A percentile compares a stretch with the other conserved stretches of the same genome.
phyloP scores from a whole-genome alignment of 2,888 invertebrate species.

The Encarsia formosa region DNA sequence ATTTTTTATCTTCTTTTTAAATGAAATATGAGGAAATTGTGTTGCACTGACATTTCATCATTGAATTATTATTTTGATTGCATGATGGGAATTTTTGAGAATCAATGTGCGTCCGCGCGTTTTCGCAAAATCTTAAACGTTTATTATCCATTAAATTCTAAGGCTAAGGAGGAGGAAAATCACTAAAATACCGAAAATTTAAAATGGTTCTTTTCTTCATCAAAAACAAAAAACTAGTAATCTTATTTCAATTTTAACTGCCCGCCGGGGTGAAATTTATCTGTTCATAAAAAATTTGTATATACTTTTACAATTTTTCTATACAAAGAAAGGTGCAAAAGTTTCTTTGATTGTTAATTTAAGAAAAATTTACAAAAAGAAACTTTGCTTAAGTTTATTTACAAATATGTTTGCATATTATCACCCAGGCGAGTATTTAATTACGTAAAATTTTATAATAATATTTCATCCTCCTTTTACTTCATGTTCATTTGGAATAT shows the following conservation, averaged over 20 bases:
- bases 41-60: conserved; percentile 4
- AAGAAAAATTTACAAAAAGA: conserved; percentile 18
- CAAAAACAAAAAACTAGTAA: no score
- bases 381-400: no score
- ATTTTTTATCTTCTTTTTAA: background rate
- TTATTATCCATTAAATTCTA: conserved; percentile 13
- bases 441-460: no score
- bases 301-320: no score
- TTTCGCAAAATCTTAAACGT: conserved; percentile 17
- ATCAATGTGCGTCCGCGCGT: conserved; percentile 10
- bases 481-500: no score
- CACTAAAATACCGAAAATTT: no score
- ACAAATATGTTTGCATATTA: no score
- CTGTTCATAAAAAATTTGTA: no score
- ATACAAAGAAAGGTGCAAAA: conserved; percentile 17
- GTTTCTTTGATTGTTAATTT: conserved; percentile 11
- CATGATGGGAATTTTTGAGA: background rate
- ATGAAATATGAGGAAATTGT: background rate
- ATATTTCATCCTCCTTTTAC: no score
- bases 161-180: conserved; percentile 23
- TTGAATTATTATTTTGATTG: conserved; percentile 1
- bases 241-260: no score
- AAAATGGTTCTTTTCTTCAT: no score
- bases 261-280: conserved; percentile 14
- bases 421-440: no score